phyloP scores from a whole-genome alignment of 2,888 invertebrate genomes.

The Eupsilia transversa region DNA sequence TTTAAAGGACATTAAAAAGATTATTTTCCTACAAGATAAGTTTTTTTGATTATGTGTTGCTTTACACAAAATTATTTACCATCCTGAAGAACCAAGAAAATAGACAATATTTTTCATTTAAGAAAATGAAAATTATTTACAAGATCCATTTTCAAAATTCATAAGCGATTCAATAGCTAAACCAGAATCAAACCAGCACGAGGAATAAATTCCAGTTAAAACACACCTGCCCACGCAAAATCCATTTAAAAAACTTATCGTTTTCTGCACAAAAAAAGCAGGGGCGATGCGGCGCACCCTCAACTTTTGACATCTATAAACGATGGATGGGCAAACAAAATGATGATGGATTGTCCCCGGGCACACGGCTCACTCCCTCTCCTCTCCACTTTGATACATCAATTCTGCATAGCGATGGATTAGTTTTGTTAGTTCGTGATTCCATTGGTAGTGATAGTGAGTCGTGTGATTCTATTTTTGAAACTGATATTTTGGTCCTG shows the following conservation, averaged over 20 bases:
- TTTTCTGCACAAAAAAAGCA: constrained; percentile 66
- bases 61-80: neutral
- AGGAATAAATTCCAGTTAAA: constrained; percentile 27
- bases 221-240: constrained; percentile 19
- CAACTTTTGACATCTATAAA: constrained; percentile 77
- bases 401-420: constrained; percentile 25
- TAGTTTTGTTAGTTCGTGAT: constrained; percentile 14
- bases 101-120: neutral
- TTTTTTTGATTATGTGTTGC: neutral
- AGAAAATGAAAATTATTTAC: neutral
- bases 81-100: neutral
- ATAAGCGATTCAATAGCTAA: neutral
- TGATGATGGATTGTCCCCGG: constrained; percentile 78
- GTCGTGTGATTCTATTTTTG: constrained; percentile 4
- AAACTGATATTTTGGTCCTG: neutral
- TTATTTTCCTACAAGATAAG: neutral
- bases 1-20: neutral
- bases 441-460: neutral
- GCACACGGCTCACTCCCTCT: constrained; percentile 43
- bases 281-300: constrained; percentile 71
- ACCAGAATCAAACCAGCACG: neutral
- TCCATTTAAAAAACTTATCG: constrained; percentile 62
- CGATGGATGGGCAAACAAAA: constrained; percentile 82
- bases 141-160: neutral
- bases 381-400: constrained; percentile 51